phyloP scores from a whole-genome alignment of 1,140 invertebrate genomes.

The Drosophila malerkotliana region DNA sequence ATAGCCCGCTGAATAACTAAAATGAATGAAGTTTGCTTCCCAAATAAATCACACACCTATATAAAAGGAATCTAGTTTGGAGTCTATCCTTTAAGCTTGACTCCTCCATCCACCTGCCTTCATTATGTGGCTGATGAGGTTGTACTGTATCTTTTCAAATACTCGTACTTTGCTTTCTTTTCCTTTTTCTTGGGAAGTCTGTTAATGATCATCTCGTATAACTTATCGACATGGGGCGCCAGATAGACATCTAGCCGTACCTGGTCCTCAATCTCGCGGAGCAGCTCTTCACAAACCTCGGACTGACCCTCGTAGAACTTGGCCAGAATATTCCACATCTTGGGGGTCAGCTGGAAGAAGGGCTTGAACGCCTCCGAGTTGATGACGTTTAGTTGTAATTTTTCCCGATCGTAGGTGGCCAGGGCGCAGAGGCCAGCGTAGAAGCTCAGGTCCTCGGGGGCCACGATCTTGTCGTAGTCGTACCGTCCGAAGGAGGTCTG shows the following conservation, averaged over 20 bases:
- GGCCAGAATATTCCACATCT: slow-evolving; percentile 34
- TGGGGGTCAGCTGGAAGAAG: slow-evolving; percentile 42
- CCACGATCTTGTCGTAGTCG: slow-evolving; percentile 60
- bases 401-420: slow-evolving; percentile 47
- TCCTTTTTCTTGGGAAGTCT: slow-evolving; percentile 17
- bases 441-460: slow-evolving; percentile 50
- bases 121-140: too few relatives aligned
- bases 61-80: too few relatives aligned
- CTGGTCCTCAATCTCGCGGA: slow-evolving; percentile 39
- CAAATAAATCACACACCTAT: too few relatives aligned
- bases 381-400: slow-evolving; percentile 22
- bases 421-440: slow-evolving; percentile 57
- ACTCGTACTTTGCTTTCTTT: not conserved
- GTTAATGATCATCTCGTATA: slow-evolving; percentile 44
- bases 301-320: slow-evolving; percentile 30
- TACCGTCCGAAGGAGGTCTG: slow-evolving; percentile 39
- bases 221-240: slow-evolving; percentile 53
- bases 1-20: not conserved
- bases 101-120: too few relatives aligned
- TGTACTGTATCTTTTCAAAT: not conserved
- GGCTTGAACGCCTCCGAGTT: slow-evolving; percentile 43
- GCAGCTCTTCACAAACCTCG: slow-evolving; percentile 16
- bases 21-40: not conserved
- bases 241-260: slow-evolving; percentile 59
- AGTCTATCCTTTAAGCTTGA: not conserved